Conservation (phyloP, 2,888 invertebrate species). For the Cheilosia impressa region DNA sequence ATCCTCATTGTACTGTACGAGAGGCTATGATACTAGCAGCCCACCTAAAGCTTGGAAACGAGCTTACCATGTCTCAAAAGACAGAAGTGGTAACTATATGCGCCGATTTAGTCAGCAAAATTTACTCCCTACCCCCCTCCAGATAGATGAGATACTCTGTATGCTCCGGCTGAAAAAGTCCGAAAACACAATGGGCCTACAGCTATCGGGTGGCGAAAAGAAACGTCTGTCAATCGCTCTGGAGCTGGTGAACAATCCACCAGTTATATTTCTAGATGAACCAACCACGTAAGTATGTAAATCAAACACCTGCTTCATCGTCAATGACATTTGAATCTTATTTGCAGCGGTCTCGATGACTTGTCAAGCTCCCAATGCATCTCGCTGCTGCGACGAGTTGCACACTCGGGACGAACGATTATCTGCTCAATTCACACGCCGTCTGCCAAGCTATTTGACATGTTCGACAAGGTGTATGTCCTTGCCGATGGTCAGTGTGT, state of each 20-base stretch:
- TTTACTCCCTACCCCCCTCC: not conserved
- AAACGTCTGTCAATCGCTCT: conserved; percentile 97
- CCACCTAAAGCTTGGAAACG: conserved; percentile 92
- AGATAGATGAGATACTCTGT: conserved; percentile 95
- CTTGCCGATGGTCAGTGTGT: conserved; percentile 95
- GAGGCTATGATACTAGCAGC: conserved; percentile 96
- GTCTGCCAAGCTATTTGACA: conserved; percentile 94
- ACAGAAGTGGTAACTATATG: conserved; percentile 87
- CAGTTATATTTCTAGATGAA: conserved; percentile 97
- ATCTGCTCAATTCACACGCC: conserved; percentile 99
- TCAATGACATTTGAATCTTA: conserved; percentile 1
- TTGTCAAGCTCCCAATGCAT: conserved; percentile 95
- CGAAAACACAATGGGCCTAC: conserved; percentile 89
- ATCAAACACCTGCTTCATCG: conserved; percentile 8
- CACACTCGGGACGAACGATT: conserved; percentile 94
- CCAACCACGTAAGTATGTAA: conserved; percentile 92
- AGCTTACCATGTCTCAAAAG: conserved; percentile 87
- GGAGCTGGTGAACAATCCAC: conserved; percentile 96
- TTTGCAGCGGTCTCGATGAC: conserved; percentile 94
- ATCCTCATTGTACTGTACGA: conserved; percentile 93
- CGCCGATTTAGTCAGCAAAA: not conserved
- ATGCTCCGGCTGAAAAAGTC: conserved; percentile 90
- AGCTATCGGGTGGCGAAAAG: conserved; percentile 95
- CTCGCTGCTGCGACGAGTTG: conserved; percentile 91
- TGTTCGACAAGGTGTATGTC: conserved; percentile 96